Conservation (phyloP, 2,113 vertebrate species). For the Podilymbus podiceps region DNA sequence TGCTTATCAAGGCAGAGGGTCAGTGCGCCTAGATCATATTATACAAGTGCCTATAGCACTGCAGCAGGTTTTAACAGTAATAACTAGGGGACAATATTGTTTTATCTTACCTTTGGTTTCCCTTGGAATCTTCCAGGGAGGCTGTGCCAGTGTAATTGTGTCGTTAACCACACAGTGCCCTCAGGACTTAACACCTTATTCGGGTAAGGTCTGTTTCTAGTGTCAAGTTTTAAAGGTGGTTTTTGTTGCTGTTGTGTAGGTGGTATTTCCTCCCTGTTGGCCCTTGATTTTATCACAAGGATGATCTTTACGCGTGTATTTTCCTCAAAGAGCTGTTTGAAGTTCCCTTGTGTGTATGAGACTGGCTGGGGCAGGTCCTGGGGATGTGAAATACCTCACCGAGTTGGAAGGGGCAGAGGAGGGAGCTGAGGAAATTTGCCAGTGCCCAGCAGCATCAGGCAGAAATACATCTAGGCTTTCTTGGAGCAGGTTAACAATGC, state of each 20-base stretch:
- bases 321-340: background rate
- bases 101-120: background rate
- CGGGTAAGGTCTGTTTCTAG: conserved; percentile 76
- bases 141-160: conserved; percentile 95
- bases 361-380: background rate
- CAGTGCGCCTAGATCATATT: background rate
- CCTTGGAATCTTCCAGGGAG: conserved; percentile 80
- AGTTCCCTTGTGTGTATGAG: background rate
- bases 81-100: background rate
- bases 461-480: background rate
- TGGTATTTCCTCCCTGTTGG: background rate
- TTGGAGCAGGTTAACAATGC: background rate
- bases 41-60: background rate
- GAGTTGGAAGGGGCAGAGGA: background rate
- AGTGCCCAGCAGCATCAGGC: background rate
- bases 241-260: background rate
- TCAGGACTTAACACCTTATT: conserved; percentile 92
- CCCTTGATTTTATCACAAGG: background rate
- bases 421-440: background rate
- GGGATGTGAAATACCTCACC: background rate
- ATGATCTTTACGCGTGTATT: background rate
- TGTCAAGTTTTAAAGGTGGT: background rate
- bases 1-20: background rate
- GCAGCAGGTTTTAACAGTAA: background rate
- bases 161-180: conserved; percentile 95